These are phyloP conservation scores for Ageneiosus marmoratus DNA, from an alignment of 2,113 vertebrate species.

Conservation along the genomic window DNA sequence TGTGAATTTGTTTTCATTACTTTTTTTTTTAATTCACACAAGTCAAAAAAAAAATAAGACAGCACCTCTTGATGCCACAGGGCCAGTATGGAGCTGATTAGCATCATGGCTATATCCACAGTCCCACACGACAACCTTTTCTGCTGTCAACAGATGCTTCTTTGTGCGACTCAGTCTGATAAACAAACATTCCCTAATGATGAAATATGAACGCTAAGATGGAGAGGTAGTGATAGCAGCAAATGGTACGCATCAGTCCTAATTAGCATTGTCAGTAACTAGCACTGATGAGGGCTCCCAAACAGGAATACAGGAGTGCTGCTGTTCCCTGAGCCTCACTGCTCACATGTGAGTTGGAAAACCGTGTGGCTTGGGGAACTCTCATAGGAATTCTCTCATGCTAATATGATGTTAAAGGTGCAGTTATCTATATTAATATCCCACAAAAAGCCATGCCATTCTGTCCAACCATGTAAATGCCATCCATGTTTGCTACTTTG, in stretches of 20 bases:
- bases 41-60: not conserved
- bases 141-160: constrained; percentile 42
- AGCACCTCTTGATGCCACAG: constrained; percentile 4
- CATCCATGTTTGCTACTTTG: not conserved
- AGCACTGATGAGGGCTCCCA: not conserved
- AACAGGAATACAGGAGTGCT: constrained; percentile 8
- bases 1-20: not conserved
- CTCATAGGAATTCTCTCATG: constrained; percentile 26
- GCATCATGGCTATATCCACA: constrained; percentile 9
- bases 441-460: not conserved
- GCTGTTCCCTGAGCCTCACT: not conserved
- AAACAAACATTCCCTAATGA: constrained; percentile 48
- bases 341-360: constrained; percentile 10
- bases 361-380: not conserved
- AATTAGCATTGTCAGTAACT: constrained; percentile 48
- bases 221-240: constrained; percentile 17
- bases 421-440: constrained; percentile 44
- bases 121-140: constrained; percentile 25
- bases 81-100: constrained; percentile 34
- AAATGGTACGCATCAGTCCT: constrained; percentile 35
- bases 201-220: constrained; percentile 33
- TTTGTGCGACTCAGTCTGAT: constrained; percentile 28
- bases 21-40: not conserved
- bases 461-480: not conserved
- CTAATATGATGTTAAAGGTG: constrained; percentile 44